A percentile compares a stretch with the other conserved stretches of the same genome.
Conservation (phyloP, 2,797 vertebrate genomes). For the Cossypha heuglini region DNA sequence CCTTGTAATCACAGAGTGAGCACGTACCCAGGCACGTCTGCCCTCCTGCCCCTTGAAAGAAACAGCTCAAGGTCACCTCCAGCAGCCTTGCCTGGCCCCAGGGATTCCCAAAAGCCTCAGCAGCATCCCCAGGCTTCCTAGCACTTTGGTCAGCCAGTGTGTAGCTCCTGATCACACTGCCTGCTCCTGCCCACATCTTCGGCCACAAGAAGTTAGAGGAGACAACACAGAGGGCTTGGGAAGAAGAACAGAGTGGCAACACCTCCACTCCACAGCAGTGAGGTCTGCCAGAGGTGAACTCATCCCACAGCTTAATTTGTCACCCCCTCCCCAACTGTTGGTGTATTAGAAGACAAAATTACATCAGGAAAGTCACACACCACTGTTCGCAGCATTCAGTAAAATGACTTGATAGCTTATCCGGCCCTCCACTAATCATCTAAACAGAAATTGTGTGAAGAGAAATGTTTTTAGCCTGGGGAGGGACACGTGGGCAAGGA, state of each 20-base stretch:
- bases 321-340: not conserved
- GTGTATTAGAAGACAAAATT: not conserved
- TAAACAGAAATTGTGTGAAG: not conserved
- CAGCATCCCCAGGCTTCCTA: rapidly evolving
- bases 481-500: not conserved
- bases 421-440: not conserved
- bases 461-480: not conserved
- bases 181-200: not conserved
- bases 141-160: rapidly evolving
- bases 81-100: not conserved
- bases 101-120: not conserved
- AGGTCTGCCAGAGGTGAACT: not conserved
- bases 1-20: not conserved
- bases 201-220: not conserved
- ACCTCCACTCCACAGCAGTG: not conserved
- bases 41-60: not conserved
- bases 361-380: not conserved
- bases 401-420: not conserved
- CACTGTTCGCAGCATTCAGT: not conserved
- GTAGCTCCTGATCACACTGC: rapidly evolving
- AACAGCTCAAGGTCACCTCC: not conserved
- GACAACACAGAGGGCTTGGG: not conserved
- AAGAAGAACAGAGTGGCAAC: not conserved
- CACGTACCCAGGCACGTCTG: rapidly evolving
- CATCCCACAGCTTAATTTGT: rapidly evolving